A percentile compares a stretch with the other conserved stretches of the same genome.
Evolutionary conservation across 2,888 invertebrate species (phyloP).

Genomic region (Scelioninae gen. 1): DNA sequence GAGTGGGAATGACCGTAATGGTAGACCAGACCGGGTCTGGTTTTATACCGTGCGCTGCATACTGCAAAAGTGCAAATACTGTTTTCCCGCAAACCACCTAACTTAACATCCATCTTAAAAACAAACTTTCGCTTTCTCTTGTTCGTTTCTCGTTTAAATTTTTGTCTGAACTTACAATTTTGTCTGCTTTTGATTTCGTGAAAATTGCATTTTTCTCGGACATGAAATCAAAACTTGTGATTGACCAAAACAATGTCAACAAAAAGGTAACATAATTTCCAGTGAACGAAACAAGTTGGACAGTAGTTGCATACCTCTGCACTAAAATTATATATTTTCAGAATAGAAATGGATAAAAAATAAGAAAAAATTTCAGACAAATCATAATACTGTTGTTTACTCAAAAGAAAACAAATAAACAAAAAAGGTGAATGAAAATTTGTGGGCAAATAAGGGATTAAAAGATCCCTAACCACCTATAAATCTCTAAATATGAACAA

Average conservation of each 20-base stretch:
- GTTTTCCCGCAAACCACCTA: conserved; percentile 84
- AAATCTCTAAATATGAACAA: conserved; percentile 82
- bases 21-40: conserved; percentile 97
- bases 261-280: conserved; percentile 33
- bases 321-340: conserved; percentile 73
- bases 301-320: conserved; percentile 83
- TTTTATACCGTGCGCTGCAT: conserved; percentile 98
- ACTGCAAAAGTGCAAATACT: conserved; percentile 88
- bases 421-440: too few relatives aligned
- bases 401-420: too few relatives aligned
- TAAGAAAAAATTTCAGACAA: conserved; percentile 17
- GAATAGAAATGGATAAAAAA: conserved; percentile 27
- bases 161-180: conserved; percentile 39
- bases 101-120: conserved; percentile 81
- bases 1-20: conserved; percentile 96
- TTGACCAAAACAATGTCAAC: conserved; percentile 64
- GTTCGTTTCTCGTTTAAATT: conserved; percentile 68
- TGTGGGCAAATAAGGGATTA: conserved; percentile 30
- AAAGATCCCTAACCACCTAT: conserved; percentile 83
- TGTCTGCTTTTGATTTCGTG: conserved; percentile 36
- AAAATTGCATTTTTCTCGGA: not conserved
- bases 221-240: conserved; percentile 33
- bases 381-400: too few relatives aligned
- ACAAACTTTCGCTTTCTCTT: conserved; percentile 74
- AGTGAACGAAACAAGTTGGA: conserved; percentile 68